Evolutionary conservation across 2,888 invertebrate genomes (phyloP).

Genomic region (Tenthredo scrophulariae): DNA sequence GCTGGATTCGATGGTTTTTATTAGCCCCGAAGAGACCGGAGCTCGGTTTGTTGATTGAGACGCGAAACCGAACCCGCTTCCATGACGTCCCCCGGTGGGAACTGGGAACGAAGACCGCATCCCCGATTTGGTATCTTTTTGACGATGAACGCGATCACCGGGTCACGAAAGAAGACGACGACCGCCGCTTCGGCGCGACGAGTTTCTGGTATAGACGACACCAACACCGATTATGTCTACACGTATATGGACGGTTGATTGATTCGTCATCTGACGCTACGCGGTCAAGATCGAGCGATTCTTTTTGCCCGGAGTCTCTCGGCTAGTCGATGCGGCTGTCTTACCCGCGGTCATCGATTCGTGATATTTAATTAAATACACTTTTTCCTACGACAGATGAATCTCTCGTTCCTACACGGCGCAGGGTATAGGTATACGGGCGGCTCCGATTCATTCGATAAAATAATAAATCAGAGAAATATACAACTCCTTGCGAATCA

Average conservation of each 20-base stretch:
- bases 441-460: neutral
- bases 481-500: conserved; percentile 36
- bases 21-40: neutral
- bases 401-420: conserved; percentile 15
- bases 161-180: conserved; percentile 9
- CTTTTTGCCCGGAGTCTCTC: conserved; percentile 71
- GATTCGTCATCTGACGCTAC: conserved; percentile 65
- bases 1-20: conserved; percentile 54
- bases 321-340: conserved; percentile 63
- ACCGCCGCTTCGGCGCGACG: conserved; percentile 7
- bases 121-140: conserved; percentile 46
- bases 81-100: conserved; percentile 24
- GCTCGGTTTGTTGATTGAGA: conserved; percentile 68
- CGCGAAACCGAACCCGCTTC: conserved; percentile 59
- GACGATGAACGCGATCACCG: conserved; percentile 20
- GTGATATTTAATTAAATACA: conserved; percentile 74
- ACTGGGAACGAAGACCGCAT: neutral
- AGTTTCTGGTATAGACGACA: conserved; percentile 36
- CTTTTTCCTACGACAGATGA: conserved; percentile 64
- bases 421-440: neutral
- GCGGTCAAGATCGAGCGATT: conserved; percentile 51
- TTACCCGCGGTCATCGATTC: conserved; percentile 56
- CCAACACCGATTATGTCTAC: conserved; percentile 17
- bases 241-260: conserved; percentile 57
- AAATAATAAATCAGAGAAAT: conserved; percentile 62